These are phyloP conservation scores for Pantherophis vulpinus DNA, from an alignment of 2,797 vertebrate species.

Conservation along the genomic window DNA sequence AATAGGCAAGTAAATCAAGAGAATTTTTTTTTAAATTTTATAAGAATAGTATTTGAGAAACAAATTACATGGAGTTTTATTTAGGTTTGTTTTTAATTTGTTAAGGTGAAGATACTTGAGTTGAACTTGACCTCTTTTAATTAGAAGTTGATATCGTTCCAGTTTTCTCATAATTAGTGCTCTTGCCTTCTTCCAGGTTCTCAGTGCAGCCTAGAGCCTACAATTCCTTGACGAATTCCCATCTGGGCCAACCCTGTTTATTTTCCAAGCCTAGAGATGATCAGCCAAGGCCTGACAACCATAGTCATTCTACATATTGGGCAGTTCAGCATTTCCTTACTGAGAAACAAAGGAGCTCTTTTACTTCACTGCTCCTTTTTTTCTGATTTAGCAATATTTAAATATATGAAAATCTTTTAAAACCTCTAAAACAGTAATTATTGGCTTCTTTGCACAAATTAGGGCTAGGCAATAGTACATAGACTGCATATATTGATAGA, in stretches of 20 bases:
- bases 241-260: background rate
- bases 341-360: background rate
- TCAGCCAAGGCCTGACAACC: background rate
- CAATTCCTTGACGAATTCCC: background rate
- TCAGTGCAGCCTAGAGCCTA: background rate
- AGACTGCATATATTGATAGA: background rate
- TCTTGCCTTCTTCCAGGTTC: background rate
- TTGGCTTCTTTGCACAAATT: background rate
- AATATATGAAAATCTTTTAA: background rate
- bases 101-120: background rate
- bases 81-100: background rate
- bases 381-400: background rate
- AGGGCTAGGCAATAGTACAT: background rate
- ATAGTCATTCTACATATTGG: background rate
- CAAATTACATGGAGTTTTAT: conserved; percentile 19
- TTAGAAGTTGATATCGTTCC: background rate
- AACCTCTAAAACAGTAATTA: background rate
- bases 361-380: background rate
- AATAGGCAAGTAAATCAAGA: conserved; percentile 35
- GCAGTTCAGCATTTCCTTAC: background rate
- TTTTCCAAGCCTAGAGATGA: background rate
- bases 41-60: conserved; percentile 30
- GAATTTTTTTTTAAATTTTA: background rate
- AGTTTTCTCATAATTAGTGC: background rate
- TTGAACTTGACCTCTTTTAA: background rate